Evolutionary conservation across 2,888 invertebrate species (phyloP).

Genomic region (Papilio protenor): DNA sequence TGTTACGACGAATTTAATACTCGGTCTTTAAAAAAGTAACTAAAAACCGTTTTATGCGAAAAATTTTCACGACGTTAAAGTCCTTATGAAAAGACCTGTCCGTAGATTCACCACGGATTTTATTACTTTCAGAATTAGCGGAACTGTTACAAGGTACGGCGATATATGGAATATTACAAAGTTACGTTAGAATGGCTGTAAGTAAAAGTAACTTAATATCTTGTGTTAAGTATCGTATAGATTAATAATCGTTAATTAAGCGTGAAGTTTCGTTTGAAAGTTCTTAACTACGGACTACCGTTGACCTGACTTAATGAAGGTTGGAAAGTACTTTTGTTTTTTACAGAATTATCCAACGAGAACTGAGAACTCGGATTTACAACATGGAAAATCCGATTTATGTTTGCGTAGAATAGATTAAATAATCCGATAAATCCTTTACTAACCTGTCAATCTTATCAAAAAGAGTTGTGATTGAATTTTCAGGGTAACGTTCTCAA

Average conservation of each 20-base stretch:
- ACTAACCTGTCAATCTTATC: constrained; percentile 63
- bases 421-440: constrained; percentile 30
- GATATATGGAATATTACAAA: neutral
- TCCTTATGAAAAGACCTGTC: constrained; percentile 27
- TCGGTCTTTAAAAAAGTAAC: constrained; percentile 37
- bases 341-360: neutral
- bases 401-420: constrained; percentile 7
- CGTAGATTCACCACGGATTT: constrained; percentile 26
- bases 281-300: too few species aligned
- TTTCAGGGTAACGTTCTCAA: constrained; percentile 54
- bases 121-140: constrained; percentile 18
- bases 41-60: constrained; percentile 34
- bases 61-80: constrained; percentile 33
- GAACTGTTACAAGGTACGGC: neutral
- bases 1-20: constrained; percentile 39
- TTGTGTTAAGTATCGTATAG: too few species aligned
- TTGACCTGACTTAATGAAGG: too few species aligned
- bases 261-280: too few species aligned
- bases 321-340: neutral
- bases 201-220: neutral
- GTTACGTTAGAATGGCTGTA: neutral
- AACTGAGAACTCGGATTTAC: neutral
- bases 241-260: too few species aligned
- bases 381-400: constrained; percentile 9
- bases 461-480: constrained; percentile 65